phyloP scores from a whole-genome alignment of 92 coral and sea anemone genomes.

The Epizoanthus scotinus region DNA sequence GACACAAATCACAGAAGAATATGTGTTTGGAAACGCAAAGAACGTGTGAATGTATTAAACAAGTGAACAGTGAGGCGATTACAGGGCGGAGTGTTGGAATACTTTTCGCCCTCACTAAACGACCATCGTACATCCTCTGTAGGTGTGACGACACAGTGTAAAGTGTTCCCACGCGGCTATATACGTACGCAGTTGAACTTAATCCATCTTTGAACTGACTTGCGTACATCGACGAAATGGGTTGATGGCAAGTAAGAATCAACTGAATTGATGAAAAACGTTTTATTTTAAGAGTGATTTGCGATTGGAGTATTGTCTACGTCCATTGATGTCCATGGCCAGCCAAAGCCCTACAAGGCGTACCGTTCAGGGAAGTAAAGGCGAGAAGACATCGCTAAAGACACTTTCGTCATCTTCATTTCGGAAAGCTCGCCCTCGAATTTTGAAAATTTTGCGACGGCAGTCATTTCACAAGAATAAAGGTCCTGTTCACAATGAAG shows the following conservation, averaged over 20 bases:
- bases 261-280: neutral
- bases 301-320: neutral
- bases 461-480: conserved; percentile 71
- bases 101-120: conserved; percentile 6
- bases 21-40: conserved; percentile 5
- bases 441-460: conserved; percentile 77
- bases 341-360: conserved; percentile 26
- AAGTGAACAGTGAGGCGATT: conserved; percentile 38
- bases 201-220: conserved; percentile 15
- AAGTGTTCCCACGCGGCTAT: conserved; percentile 35
- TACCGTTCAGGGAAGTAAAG: conserved; percentile 28
- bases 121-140: conserved; percentile 20
- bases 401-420: conserved; percentile 43
- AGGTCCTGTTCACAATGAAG: conserved; percentile 44
- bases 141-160: conserved; percentile 46
- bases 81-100: conserved; percentile 35
- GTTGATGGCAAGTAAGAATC: conserved; percentile 12
- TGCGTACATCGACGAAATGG: conserved; percentile 13
- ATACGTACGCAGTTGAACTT: conserved; percentile 20
- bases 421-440: conserved; percentile 25
- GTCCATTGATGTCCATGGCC: conserved; percentile 21
- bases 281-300: neutral
- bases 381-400: conserved; percentile 25
- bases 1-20: conserved; percentile 1
- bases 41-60: conserved; percentile 20